Conservation (phyloP, 35 echinoderm and acorn worm species). For the Ophioderma brevispina region DNA sequence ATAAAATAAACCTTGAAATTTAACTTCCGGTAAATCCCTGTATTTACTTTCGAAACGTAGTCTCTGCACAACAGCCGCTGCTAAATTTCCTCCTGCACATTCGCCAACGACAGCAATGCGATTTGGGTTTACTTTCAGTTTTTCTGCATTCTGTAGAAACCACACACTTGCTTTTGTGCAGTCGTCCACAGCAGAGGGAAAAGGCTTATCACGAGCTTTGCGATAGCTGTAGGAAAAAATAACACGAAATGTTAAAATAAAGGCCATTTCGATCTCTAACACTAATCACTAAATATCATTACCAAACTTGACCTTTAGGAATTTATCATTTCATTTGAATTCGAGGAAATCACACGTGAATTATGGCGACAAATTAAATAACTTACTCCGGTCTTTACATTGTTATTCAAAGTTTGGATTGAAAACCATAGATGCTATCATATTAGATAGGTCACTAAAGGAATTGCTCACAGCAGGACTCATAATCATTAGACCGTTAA, state of each 20-base stretch:
- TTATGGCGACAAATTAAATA: neutral
- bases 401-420: neutral
- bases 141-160: conserved; percentile 32
- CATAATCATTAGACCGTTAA: too few species aligned
- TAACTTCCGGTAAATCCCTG: conserved; percentile 27
- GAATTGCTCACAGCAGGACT: too few species aligned
- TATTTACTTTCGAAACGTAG: neutral
- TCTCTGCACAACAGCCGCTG: conserved; percentile 36
- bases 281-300: too few species aligned
- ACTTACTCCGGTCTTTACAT: neutral
- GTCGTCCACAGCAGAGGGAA: conserved; percentile 50
- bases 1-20: conserved; percentile 54
- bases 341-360: neutral
- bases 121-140: conserved; percentile 19
- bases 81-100: conserved; percentile 57
- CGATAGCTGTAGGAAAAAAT: conserved; percentile 49
- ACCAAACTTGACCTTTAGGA: neutral
- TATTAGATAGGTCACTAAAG: too few species aligned
- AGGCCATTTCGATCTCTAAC: too few species aligned
- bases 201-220: conserved; percentile 40
- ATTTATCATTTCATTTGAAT: neutral
- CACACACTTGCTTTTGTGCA: conserved; percentile 31
- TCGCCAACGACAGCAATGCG: conserved; percentile 50
- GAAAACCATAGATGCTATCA: neutral
- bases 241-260: neutral